Evolutionary conservation across 2,888 invertebrate genomes (phyloP).

Genomic region (Melinopterus prodromus): DNA sequence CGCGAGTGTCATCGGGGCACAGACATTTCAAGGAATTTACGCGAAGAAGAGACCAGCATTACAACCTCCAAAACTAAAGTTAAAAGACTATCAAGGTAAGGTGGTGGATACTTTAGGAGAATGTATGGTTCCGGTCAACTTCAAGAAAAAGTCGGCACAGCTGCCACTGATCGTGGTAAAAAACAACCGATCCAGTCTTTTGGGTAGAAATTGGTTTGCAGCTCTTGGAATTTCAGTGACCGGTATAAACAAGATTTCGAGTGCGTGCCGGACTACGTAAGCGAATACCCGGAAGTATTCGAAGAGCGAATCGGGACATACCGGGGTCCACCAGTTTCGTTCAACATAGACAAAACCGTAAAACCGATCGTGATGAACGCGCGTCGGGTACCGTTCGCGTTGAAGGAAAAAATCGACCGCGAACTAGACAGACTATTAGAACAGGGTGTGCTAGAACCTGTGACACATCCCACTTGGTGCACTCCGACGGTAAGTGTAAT

Average conservation of each 20-base stretch:
- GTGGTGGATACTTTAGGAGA: not conserved
- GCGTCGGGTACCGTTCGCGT: slow-evolving; percentile 39
- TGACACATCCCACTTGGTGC: slow-evolving; percentile 44
- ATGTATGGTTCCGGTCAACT: not conserved
- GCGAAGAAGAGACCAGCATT: not conserved
- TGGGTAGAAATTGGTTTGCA: too few species aligned
- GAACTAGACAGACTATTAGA: slow-evolving; percentile 41
- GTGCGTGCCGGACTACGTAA: too few species aligned
- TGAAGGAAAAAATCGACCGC: slow-evolving; percentile 37
- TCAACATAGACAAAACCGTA: slow-evolving; percentile 26
- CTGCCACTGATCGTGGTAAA: too few species aligned
- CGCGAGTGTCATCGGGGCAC: not conserved
- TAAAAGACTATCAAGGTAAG: not conserved
- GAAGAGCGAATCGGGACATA: too few species aligned
- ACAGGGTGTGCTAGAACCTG: slow-evolving; percentile 43
- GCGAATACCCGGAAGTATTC: too few species aligned
- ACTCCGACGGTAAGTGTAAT: slow-evolving; percentile 45
- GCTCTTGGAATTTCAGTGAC: too few species aligned
- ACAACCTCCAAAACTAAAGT: not conserved
- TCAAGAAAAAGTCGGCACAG: not conserved
- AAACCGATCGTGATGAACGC: slow-evolving; percentile 29
- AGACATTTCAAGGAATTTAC: not conserved
- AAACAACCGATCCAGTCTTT: too few species aligned
- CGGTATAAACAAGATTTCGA: too few species aligned
- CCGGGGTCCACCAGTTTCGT: too few species aligned